These are phyloP conservation scores for Ophiothrix spiculata DNA, from an alignment of 35 echinoderm and acorn worm genomes.

Conservation along the genomic window DNA sequence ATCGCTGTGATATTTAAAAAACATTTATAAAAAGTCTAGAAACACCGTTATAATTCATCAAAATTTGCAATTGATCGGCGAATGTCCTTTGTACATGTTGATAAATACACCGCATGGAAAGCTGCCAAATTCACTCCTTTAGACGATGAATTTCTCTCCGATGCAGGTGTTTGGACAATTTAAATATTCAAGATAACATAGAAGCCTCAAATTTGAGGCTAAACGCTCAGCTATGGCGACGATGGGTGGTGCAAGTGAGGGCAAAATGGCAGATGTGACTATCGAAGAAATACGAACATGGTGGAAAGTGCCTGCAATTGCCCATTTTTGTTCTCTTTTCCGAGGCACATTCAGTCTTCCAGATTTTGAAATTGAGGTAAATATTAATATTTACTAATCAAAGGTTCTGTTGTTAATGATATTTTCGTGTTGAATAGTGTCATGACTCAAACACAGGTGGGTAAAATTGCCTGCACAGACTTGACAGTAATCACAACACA, in stretches of 20 bases:
- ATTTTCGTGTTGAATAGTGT: not conserved
- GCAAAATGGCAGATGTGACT: conserved; percentile 43
- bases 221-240: not conserved
- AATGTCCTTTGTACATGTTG: not conserved
- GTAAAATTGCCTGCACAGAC: not conserved
- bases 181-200: not conserved
- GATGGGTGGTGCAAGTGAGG: conserved; percentile 1
- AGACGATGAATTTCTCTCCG: not conserved
- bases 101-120: not conserved
- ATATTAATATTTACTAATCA: not conserved
- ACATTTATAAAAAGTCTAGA: not conserved
- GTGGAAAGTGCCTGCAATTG: conserved; percentile 95
- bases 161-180: not conserved
- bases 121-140: conserved; percentile 12
- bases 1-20: too few species aligned
- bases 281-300: conserved; percentile 82
- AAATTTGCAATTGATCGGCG: not conserved
- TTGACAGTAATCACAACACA: not conserved
- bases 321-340: conserved; percentile 96
- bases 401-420: not conserved
- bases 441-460: not conserved
- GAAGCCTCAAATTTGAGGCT: not conserved
- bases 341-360: conserved; percentile 73
- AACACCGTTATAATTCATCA: conserved; percentile 6
- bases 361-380: conserved; percentile 99